Base-by-base conservation (phyloP, 2,797 vertebrate species). In the Pteronotus mesoamericanus region DNA sequence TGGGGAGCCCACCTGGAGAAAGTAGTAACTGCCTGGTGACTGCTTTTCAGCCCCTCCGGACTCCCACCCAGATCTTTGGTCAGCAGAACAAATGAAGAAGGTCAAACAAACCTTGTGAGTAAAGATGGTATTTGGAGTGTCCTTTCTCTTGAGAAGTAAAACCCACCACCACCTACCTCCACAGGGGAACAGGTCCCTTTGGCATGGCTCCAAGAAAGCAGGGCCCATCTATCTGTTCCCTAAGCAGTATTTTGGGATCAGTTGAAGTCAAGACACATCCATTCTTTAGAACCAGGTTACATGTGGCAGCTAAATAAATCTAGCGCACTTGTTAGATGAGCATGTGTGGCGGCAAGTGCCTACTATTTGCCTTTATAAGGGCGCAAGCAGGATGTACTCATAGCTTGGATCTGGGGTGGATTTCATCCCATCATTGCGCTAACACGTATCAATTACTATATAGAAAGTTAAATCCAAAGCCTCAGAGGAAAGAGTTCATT, bases 21-120 rank as follows among this genome's bases (percentile, higher is more conserved):
- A 95, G 44, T 34, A 48, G 59, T 46, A 32, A 37, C 34, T 3
- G 2, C 88, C 83, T 53, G 11, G 32, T 4, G 24, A 48, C 26
- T 7, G 5, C 74, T 37, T 42, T 10, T 0, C 15, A 55, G 14
- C 24, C 22, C 10, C 48, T 44, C 57, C 0, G 21, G 26, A 32
- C 48, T 39, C 15, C 39, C 42, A 75, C 51, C 51, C 75, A 51
- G 46, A 10, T 55, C 57, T 86, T 22, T 34, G 37, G 75, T 77
- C 2, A 2, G 66, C 16, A 39, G 16, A 51, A 46, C 48, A 34
- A 57, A 57, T 2, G 7, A 69, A 22, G 5, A 42, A 61, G 24
- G 32, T 29, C 61, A 66, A 71, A 57, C 61, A 66, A 71, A 57
- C 77, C 39, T 26, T 48, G 44, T 32, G 71, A 72, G 19, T 44